Percentiles rank a stretch among this genome's conserved stretches.
These are phyloP conservation scores for Crossocerus cetratus DNA, from an alignment of 2,888 invertebrate genomes.

Conservation along the genomic window DNA sequence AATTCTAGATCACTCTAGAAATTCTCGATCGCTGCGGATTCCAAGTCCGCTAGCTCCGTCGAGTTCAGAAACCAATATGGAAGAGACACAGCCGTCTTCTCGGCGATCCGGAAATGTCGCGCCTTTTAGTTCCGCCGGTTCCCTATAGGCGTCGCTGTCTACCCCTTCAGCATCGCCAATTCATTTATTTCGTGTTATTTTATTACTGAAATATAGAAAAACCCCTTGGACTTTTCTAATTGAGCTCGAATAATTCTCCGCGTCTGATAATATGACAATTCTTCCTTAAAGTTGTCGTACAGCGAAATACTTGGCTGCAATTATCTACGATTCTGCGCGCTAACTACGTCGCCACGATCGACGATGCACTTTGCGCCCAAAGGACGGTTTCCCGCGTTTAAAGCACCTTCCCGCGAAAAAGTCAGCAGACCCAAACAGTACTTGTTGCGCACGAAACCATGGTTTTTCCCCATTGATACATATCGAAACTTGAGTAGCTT, in stretches of 20 bases:
- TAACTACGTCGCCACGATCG: constrained; percentile 3
- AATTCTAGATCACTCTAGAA: constrained; percentile 65
- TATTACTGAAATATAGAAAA: too few relatives aligned
- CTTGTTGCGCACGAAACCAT: constrained; percentile 19
- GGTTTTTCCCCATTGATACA: neutral
- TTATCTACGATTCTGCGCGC: neutral
- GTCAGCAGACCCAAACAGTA: constrained; percentile 11
- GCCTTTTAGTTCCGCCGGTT: neutral
- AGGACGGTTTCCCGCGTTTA: constrained; percentile 62
- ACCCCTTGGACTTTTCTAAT: too few relatives aligned
- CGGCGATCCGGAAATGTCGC: constrained; percentile 25
- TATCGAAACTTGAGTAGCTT: neutral
- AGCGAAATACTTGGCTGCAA: neutral
- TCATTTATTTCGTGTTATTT: too few relatives aligned
- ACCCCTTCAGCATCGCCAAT: too few relatives aligned
- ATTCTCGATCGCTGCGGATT: constrained; percentile 65
- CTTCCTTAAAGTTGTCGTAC: neutral
- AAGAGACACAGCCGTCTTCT: constrained; percentile 48
- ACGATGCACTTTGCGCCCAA: neutral
- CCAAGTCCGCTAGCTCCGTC: constrained; percentile 49
- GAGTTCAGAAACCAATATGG: constrained; percentile 67
- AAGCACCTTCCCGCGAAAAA: constrained; percentile 60
- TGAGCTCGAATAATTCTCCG: too few relatives aligned
- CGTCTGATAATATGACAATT: too few relatives aligned
- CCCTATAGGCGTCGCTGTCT: constrained; percentile 17